Evolutionary conservation across 2,113 vertebrate species (phyloP).

Genomic region (Craseonycteris thonglongyai): DNA sequence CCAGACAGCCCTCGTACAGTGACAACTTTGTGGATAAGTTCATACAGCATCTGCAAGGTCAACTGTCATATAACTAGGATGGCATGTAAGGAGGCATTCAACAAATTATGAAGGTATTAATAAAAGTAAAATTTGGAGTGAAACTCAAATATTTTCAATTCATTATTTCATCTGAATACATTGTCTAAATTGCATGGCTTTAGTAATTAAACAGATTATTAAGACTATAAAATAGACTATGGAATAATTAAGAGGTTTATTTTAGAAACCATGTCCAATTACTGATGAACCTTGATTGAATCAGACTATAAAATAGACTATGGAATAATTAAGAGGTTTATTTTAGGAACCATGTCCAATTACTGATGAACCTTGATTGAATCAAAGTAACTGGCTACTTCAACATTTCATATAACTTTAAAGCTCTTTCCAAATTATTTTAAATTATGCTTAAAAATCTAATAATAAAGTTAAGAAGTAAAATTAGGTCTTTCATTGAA

Average conservation of each 20-base stretch:
- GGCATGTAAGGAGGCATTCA: background rate
- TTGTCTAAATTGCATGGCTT: background rate
- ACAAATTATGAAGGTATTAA: background rate
- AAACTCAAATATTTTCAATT: background rate
- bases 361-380: background rate
- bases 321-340: background rate
- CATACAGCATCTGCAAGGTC: background rate
- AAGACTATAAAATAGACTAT: background rate
- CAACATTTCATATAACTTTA: background rate
- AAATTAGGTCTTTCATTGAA: conserved; percentile 1
- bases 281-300: background rate
- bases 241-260: background rate
- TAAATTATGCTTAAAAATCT: background rate
- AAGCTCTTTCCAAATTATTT: background rate
- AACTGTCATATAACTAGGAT: background rate
- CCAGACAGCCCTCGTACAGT: too few relatives aligned
- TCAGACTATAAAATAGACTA: background rate
- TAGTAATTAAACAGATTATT: background rate
- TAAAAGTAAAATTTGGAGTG: background rate
- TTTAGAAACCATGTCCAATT: background rate
- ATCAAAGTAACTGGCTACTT: background rate
- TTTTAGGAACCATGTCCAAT: background rate
- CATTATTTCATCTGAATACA: background rate
- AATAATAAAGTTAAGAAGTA: background rate
- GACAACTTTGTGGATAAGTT: background rate